Evolutionary conservation across 2,888 invertebrate species (phyloP), one percentile per base, ranked within the genome.

Genomic region (Sarcophaga rosellei): DNA sequence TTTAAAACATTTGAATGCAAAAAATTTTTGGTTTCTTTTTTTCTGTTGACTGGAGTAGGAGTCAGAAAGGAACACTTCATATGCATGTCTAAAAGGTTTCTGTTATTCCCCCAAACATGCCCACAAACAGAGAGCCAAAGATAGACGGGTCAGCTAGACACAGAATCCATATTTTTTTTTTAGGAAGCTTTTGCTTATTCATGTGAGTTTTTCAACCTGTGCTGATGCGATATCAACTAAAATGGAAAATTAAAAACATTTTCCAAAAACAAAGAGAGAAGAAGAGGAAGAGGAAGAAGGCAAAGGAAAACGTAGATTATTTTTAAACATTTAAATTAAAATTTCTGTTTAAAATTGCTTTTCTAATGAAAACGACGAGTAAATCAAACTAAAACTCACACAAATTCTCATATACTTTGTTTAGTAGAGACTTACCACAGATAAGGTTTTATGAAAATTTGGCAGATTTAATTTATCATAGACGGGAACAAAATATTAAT

Each of bases 241-340:
- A 17, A 35, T 12, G 17, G 35, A 23, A 25, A n/a, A 65, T 65
- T 35, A 35, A 65, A 35, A 20, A 10, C 35, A 35, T 35, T 35
- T 35, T 1, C 44, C n/a, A 25, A 44, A 61, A 6, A 74, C n/a
- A 53, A 21, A 35, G 4, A n/a, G 10, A 53, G 17, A 23, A n/a
- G 53, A 35, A 1, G 23, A 47, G 3, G 4, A 68, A 45, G 20
- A 45, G 3, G 35, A 10, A 10, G 35, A 35, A 10, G 35, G 35
- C 10, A 0, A 35, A 35, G 1, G 65, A 53, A n/a, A 57, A 44
- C 8, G 3, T 25, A 61, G 23, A 35, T n/a, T 68, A 72, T 66
- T 66, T 61, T 62, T 25, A 73, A 77, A 68, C 44, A 77, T 77
- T 76, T 81, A 84, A 81, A 84, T 81, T 77, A 81, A 73, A 72